Base-by-base conservation (phyloP, 2,113 vertebrate species). In the Cheirogaleus medius region DNA sequence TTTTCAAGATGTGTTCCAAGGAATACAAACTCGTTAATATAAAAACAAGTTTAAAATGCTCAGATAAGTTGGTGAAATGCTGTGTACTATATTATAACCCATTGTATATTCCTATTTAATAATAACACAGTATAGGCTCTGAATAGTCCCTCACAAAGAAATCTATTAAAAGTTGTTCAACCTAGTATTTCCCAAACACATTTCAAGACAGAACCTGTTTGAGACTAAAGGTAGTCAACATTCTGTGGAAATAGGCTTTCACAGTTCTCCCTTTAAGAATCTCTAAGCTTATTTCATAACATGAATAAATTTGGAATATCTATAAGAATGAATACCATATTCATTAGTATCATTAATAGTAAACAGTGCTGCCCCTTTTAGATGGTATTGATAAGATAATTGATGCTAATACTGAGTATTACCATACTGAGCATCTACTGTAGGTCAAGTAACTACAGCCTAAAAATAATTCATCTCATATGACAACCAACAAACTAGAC, bases 381-480 rank as follows among this genome's bases (percentile, higher is more conserved):
- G 44, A 39, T n/a, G 4, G 11, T 83, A 29, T 56, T 94, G 44
- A 49, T 73, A 85, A 76, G 34, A 68, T 66, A 85, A 77, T 94
- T 13, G n/a, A 9, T 89, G 21, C 5, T 71, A 21, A 69, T 20
- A 80, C 10, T 69, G 84, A 64, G 37, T 68, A 66, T 66, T 77
- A 78, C 5, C 29, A 80, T 47, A 90, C 1, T 64, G 29, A 71
- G 15, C 29, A 64, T 71, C 4, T 94, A 21, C 32, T 77, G 13
- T 58, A 32, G 3, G 4, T 94, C 52, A 58, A 69, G 13, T 68
- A 86, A 82, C 34, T 92, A 37, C 58, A n/a, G 39, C 23, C 58
- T 91, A 27, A 60, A 66, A 92, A 73, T 88, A 89, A 92, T 97
- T 95, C 52, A 82, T 82, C 6, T n/a, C 8, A 66, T 63, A 29